Percentiles rank a stretch among this genome's conserved stretches.
These are phyloP conservation scores for Acanthis flammea DNA, from an alignment of 2,797 vertebrate species.

Conservation along the genomic window DNA sequence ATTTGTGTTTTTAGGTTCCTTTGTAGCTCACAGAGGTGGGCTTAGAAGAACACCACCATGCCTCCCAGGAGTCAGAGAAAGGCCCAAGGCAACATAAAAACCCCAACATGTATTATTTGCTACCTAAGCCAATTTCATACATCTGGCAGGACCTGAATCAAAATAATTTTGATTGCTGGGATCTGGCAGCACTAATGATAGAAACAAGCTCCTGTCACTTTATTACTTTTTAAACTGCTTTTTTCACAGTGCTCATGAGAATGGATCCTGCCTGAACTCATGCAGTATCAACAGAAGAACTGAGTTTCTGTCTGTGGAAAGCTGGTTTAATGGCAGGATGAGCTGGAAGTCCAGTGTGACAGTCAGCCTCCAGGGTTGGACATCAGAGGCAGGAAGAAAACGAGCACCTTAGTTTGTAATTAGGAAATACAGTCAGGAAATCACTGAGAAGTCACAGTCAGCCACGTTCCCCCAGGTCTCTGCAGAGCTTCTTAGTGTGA, in stretches of 20 bases:
- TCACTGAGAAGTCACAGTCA: not conserved
- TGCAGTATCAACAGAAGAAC: not conserved
- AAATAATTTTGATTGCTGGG: not conserved
- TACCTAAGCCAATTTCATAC: not conserved
- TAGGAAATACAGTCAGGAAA: not conserved
- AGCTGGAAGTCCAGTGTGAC: not conserved
- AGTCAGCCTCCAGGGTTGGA: not conserved
- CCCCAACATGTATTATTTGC: not conserved
- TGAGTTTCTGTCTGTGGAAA: not conserved
- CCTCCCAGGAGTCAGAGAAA: not conserved
- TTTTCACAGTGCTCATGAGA: not conserved
- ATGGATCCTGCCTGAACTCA: accelerated
- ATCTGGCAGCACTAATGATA: not conserved
- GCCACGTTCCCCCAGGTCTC: not conserved
- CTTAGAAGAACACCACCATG: not conserved
- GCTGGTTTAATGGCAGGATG: not conserved
- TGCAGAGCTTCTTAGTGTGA: not conserved
- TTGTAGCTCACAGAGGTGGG: not conserved
- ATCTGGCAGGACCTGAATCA: not conserved
- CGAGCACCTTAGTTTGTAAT: not conserved
- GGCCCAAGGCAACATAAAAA: not conserved
- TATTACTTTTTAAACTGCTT: not conserved
- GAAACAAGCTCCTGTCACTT: not conserved
- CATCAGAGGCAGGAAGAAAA: not conserved
- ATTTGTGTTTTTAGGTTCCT: not conserved